Evolutionary conservation across 2,797 vertebrate genomes (phyloP).

Genomic region (Morelia viridis): DNA sequence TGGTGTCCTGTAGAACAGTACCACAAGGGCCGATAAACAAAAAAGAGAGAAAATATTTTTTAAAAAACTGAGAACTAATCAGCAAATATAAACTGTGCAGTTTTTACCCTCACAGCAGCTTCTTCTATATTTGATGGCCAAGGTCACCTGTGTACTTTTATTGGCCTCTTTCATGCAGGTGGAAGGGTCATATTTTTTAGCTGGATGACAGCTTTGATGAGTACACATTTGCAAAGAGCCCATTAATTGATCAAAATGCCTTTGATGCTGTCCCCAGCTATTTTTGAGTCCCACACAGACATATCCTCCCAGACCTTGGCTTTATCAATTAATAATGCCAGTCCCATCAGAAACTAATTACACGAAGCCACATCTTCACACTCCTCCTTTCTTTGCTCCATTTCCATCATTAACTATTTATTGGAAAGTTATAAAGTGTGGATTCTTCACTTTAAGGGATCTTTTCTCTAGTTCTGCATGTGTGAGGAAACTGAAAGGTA

Average conservation of each 20-base stretch:
- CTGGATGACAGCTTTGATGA: conserved; percentile 96
- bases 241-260: conserved; percentile 95
- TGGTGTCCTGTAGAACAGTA: conserved; percentile 82
- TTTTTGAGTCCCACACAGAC: conserved; percentile 86
- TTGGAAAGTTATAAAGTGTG: conserved; percentile 86
- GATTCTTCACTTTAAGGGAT: conserved; percentile 80
- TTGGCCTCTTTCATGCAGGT: conserved; percentile 82
- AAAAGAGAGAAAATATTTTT: conserved; percentile 50
- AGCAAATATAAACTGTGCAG: conserved; percentile 82
- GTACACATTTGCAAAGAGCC: conserved; percentile 88
- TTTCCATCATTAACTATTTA: conserved; percentile 97
- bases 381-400: conserved; percentile 84
- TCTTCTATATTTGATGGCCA: conserved; percentile 83
- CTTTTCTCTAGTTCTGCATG: conserved; percentile 69
- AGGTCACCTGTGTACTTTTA: conserved; percentile 88
- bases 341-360: conserved; percentile 97
- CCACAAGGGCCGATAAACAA: conserved; percentile 78
- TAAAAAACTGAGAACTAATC: conserved; percentile 73
- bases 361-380: conserved; percentile 90
- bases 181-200: conserved; percentile 81
- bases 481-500: conserved; percentile 74
- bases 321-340: conserved; percentile 99
- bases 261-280: conserved; percentile 98
- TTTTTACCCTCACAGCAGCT: conserved; percentile 74
- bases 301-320: conserved; percentile 85